Evolutionary conservation across 2,888 invertebrate genomes (phyloP).

Genomic region (Alcis repandata): DNA sequence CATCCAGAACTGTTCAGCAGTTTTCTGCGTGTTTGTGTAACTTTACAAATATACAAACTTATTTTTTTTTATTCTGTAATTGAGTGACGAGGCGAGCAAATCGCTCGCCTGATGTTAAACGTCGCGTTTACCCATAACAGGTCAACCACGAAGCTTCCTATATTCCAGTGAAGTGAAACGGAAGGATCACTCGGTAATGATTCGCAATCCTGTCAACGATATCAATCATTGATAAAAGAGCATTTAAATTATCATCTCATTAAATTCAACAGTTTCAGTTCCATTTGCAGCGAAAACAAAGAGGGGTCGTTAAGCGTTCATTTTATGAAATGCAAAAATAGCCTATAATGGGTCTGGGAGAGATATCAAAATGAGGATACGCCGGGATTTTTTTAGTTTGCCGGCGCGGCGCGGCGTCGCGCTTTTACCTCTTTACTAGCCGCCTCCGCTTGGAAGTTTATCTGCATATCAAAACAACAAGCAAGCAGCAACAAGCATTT

Average conservation of each 20-base stretch:
- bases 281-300: conserved; percentile 61
- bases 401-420: no score
- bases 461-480: no score
- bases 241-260: not conserved
- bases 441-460: no score
- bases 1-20: no score
- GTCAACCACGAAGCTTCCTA: not conserved
- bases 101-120: no score
- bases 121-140: no score
- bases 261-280: conserved; percentile 18
- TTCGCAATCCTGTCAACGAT: conserved; percentile 2
- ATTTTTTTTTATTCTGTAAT: no score
- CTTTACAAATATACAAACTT: no score
- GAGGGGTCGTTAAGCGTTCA: conserved; percentile 62
- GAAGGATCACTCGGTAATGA: not conserved
- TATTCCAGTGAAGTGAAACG: not conserved
- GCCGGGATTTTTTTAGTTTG: conserved; percentile 12
- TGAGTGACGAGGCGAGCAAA: no score
- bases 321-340: conserved; percentile 72
- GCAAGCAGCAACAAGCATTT: no score
- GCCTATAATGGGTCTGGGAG: conserved; percentile 48
- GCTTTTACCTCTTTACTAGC: no score
- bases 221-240: conserved; percentile 2
- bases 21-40: no score
- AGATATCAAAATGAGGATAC: conserved; percentile 52